Evolutionary conservation across 2,888 invertebrate genomes (phyloP).

Genomic region (Eupithecia pulchellata): DNA sequence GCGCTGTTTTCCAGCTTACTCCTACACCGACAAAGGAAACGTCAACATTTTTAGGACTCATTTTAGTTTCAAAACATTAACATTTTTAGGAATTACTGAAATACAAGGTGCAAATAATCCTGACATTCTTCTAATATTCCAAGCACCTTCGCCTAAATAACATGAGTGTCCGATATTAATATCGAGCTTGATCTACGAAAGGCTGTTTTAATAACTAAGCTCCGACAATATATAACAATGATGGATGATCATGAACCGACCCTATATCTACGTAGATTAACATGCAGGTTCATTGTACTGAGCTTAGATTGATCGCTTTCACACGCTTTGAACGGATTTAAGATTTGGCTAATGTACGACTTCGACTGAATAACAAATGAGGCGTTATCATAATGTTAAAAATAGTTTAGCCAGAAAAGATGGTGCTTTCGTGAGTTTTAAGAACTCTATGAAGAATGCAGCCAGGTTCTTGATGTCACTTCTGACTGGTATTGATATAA

Average conservation of each 20-base stretch:
- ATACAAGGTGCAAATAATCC: no score
- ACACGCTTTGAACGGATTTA: neutral
- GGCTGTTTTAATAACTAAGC: constrained; percentile 1
- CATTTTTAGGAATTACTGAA: neutral
- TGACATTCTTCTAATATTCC: neutral
- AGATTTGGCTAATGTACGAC: neutral
- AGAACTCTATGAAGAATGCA: no score
- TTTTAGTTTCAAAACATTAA: no score
- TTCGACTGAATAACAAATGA: neutral
- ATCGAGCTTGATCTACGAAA: neutral
- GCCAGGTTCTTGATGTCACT: no score
- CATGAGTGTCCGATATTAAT: neutral
- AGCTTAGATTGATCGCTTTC: constrained; percentile 1
- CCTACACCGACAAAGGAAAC: no score
- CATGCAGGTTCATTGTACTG: neutral
- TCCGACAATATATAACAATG: neutral
- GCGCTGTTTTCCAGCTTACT: no score
- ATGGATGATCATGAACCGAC: constrained; percentile 3
- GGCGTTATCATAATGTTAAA: no score
- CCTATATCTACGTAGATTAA: neutral
- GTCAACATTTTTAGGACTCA: no score
- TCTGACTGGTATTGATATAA: no score
- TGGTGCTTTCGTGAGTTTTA: no score
- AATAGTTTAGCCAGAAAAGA: no score
- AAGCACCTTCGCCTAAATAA: neutral